Conservation (phyloP, 1,140 invertebrate species). For the Camponotus floridanus region DNA sequence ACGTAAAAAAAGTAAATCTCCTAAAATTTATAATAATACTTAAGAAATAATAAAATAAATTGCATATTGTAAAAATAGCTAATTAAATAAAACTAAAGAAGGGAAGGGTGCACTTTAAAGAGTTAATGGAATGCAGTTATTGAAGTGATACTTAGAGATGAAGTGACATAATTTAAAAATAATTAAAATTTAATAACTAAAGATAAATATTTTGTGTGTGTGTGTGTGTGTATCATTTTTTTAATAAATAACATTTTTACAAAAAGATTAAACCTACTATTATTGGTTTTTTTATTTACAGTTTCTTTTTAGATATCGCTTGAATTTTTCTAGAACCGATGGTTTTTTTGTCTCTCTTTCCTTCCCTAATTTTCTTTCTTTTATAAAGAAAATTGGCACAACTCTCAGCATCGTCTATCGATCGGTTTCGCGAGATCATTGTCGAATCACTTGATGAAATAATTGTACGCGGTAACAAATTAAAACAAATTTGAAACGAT, state of each 20-base stretch:
- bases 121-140: not conserved
- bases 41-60: not conserved
- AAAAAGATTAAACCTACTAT: not conserved
- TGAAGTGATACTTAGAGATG: not conserved
- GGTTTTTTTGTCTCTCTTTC: not conserved
- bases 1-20: not conserved
- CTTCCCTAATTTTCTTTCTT: not conserved
- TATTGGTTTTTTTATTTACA: not conserved
- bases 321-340: not conserved
- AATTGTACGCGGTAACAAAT: not conserved
- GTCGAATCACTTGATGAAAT: not conserved
- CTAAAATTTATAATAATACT: not conserved
- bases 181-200: not conserved
- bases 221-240: not conserved
- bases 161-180: not conserved
- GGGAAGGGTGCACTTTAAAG: not conserved
- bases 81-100: not conserved
- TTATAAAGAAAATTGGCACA: not conserved
- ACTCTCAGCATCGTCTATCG: conserved; percentile 6
- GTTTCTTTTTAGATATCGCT: not conserved
- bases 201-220: not conserved
- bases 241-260: not conserved
- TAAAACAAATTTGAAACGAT: conserved; percentile 8
- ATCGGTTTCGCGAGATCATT: not conserved
- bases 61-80: not conserved